Conservation (phyloP, 2,113 vertebrate species). For the Ctenodactylus gundi region DNA sequence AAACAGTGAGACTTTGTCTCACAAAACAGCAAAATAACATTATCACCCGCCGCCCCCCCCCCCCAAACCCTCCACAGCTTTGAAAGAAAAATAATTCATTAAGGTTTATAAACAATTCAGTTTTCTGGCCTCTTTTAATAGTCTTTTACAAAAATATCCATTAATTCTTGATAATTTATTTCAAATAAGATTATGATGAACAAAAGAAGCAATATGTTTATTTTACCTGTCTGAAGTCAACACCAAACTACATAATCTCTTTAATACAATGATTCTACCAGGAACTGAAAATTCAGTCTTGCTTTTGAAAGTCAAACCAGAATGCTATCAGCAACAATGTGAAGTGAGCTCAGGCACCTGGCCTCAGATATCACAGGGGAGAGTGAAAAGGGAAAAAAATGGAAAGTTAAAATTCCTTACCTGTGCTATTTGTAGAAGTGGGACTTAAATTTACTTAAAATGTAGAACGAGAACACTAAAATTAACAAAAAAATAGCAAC, state of each 20-base stretch:
- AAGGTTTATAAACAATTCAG: conserved; percentile 3
- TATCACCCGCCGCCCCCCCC: too few species aligned
- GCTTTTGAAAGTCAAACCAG: background rate
- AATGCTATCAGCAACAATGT: background rate
- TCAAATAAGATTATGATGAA: background rate
- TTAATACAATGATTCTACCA: background rate
- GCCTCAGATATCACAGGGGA: background rate
- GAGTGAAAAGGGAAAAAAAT: background rate
- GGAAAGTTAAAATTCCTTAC: background rate
- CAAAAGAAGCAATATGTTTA: background rate
- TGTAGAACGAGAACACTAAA: background rate
- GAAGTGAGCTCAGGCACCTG: background rate
- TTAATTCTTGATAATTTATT: background rate
- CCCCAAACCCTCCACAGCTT: too few species aligned
- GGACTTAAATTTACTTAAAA: background rate
- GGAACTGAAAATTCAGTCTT: background rate
- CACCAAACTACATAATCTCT: background rate
- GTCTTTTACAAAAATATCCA: background rate
- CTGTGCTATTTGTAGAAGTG: background rate
- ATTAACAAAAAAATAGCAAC: background rate
- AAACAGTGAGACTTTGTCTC: too few species aligned
- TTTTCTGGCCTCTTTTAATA: background rate
- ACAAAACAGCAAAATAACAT: too few species aligned
- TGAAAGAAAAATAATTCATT: background rate
- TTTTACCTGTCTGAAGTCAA: background rate